Evolutionary conservation across 2,113 vertebrate species (phyloP), one percentile per base, ranked within the genome.

Genomic region (Lucifuga dentata): DNA sequence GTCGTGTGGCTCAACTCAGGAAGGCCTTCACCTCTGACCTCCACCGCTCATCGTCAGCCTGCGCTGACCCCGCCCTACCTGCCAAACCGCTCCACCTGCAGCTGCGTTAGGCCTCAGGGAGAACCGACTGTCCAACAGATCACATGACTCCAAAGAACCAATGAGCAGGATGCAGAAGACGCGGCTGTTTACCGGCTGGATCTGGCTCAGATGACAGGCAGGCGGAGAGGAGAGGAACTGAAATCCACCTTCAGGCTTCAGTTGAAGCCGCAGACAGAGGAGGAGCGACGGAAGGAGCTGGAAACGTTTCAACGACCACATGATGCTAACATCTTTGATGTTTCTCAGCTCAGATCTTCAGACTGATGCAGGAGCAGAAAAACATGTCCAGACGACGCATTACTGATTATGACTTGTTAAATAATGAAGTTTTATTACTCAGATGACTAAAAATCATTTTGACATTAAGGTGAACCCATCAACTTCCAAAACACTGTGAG

Each of bases 21-120:
- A 90, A 83, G 68, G 46, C 73, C 0, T 91, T 91, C 49, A 5
- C 59, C 3, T 43, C 44, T 5, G 53, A 80, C 11, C 39, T 12
- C 38, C 66, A 6, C 11, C 33, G 38, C 53, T 24, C 33, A 13
- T 32, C 23, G 5, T 59, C 66, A 1, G n/a, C 64, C 67, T 38
- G 2, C 67, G 29, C 21, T 50, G 89, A 80, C 70, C 86, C 87
- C 1, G 76, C 84, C 0, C 0, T 87, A 74, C 90, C 91, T 38
- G 66, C 21, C 40, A 89, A 88, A 85, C 88, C 90, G 9, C 73
- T 73, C 64, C 88, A 89, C 48, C 82, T 88, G 3, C 85, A 84
- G 40, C 45, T 67, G 50, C 71, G 66, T 50, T 84, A 73, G 45
- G 43, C 41, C 59, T 29, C n/a, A 12, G 12, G 3, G 20, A 11